phyloP scores from a whole-genome alignment of 2,888 invertebrate species.

The Phlogophora meticulosa region DNA sequence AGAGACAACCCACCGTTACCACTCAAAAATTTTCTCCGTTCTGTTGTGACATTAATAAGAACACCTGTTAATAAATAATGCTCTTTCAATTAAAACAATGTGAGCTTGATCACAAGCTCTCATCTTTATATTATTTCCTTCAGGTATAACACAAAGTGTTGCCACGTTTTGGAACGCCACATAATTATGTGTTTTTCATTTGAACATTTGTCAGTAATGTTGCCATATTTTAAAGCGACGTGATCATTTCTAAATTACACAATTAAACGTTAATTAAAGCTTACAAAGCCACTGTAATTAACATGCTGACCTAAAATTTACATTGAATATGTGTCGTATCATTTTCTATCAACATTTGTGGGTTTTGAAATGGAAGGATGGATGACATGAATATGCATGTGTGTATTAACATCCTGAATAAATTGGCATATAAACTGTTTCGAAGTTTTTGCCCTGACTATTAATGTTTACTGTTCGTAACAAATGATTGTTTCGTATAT shows the following conservation, averaged over 20 bases:
- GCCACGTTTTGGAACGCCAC: constrained; percentile 3
- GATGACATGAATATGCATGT: constrained; percentile 46
- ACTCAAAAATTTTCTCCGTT: not conserved
- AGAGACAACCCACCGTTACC: not conserved
- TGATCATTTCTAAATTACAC: constrained; percentile 66
- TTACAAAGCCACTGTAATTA: constrained; percentile 47
- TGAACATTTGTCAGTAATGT: constrained; percentile 31
- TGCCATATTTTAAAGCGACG: constrained; percentile 45
- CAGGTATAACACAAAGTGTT: not conserved
- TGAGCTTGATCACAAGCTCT: not conserved
- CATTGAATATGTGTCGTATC: constrained; percentile 55
- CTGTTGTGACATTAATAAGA: constrained; percentile 1
- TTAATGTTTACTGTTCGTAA: not conserved
- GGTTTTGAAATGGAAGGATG: constrained; percentile 42
- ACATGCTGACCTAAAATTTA: constrained; percentile 56
- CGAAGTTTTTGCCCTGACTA: constrained; percentile 19
- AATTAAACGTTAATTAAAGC: constrained; percentile 66
- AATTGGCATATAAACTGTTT: constrained; percentile 32
- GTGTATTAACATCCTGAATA: constrained; percentile 45
- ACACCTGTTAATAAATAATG: constrained; percentile 23
- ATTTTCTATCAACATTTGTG: constrained; percentile 57
- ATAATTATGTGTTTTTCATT: constrained; percentile 36
- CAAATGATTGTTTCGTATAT: not conserved
- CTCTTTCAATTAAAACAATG: constrained; percentile 8
- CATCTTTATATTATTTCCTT: constrained; percentile 5